phyloP scores from a whole-genome alignment of 2,113 vertebrate genomes.

The Hyla sarda region DNA sequence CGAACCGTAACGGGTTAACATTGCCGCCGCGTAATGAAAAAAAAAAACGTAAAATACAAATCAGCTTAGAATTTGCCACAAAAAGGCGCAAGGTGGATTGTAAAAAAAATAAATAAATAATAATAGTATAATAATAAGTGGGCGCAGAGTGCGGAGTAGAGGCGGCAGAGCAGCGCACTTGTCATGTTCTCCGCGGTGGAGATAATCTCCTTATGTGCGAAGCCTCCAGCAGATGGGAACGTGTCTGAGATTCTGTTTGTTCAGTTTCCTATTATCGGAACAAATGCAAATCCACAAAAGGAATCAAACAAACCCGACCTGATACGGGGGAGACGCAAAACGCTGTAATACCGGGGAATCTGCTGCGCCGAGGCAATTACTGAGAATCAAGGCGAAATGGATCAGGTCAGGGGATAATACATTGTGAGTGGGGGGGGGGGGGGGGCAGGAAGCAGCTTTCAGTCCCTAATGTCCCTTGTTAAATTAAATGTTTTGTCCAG shows the following conservation, averaged over 20 bases:
- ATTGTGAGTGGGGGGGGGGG: no score
- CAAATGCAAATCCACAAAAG: slow-evolving; percentile 14
- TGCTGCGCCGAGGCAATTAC: background rate
- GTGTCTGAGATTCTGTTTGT: background rate
- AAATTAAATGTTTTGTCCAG: no score
- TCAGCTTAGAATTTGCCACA: background rate
- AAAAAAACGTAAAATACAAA: background rate
- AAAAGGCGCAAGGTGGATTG: background rate
- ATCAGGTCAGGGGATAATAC: no score
- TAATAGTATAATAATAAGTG: no score
- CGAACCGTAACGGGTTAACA: background rate
- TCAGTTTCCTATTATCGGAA: background rate
- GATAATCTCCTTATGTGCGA: slow-evolving; percentile 22
- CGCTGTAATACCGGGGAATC: background rate
- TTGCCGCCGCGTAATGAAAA: background rate
- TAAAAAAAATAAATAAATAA: no score
- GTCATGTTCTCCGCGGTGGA: background rate
- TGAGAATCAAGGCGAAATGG: background rate
- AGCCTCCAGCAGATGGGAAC: slow-evolving; percentile 4
- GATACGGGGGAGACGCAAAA: background rate
- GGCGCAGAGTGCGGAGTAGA: background rate
- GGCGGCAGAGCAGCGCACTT: background rate
- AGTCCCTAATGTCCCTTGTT: no score
- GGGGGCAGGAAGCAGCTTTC: no score
- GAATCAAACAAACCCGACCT: background rate